Conservation (phyloP, 2,113 vertebrate genomes). For the Colius striatus region DNA sequence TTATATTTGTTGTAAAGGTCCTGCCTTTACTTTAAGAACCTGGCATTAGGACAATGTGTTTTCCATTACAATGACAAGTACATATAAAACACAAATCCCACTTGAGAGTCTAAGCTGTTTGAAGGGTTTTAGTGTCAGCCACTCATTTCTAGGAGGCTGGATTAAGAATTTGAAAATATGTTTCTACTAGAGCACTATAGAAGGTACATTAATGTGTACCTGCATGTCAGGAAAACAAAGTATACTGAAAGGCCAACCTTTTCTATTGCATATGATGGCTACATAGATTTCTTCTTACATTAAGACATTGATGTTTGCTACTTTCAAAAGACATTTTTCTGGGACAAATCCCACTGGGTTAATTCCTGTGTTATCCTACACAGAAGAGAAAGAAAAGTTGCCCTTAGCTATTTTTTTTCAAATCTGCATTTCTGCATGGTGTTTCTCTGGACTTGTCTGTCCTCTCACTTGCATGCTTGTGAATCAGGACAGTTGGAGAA, state of each 20-base stretch:
- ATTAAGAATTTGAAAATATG: constrained; percentile 41
- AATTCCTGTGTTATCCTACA: not conserved
- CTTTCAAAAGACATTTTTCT: not conserved
- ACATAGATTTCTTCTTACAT: not conserved
- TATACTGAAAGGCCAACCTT: not conserved
- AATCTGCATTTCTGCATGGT: not conserved
- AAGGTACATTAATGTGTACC: not conserved
- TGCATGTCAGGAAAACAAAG: constrained; percentile 32
- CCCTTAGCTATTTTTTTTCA: not conserved
- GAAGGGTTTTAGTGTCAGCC: constrained; percentile 55
- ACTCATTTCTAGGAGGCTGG: constrained; percentile 50
- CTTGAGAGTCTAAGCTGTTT: constrained; percentile 48
- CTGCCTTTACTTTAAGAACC: constrained; percentile 1
- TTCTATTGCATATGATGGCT: not conserved
- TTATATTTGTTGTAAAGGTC: not conserved
- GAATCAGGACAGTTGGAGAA: not conserved
- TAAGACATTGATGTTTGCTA: not conserved
- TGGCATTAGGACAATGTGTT: constrained; percentile 30
- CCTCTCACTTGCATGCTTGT: not conserved
- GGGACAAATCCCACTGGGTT: not conserved
- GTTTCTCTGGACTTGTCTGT: not conserved
- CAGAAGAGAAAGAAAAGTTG: not conserved
- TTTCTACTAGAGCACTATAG: not conserved
- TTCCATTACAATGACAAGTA: constrained; percentile 31
- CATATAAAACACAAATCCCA: constrained; percentile 50